Base-by-base conservation (phyloP, 2,113 vertebrate genomes). In the Sitta europaea region DNA sequence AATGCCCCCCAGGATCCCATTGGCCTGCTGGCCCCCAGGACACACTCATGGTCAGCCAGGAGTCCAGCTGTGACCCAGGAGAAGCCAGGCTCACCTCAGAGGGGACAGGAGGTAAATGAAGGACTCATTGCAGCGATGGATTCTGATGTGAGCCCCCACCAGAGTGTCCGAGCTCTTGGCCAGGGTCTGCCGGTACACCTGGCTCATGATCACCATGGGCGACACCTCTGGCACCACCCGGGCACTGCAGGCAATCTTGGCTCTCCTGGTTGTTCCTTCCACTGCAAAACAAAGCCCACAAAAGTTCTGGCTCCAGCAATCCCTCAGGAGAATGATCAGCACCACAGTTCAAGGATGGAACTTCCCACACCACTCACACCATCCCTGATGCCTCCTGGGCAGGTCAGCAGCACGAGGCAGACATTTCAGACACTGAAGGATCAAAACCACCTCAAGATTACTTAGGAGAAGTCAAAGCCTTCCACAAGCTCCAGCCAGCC, bases 101-200 rank as follows among this genome's bases (percentile, higher is more conserved):
- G 99, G 99, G 29, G 99, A 99, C 5, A 99, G 98, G 5, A 99
- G 98, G 93, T 99, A 99, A 59, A 99, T 99, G 94, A 99, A 99
- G 83, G 99, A 98, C 33, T 99, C 98, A 0, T 98, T 98, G 97
- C 99, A 99, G 51, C 98, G 97, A 97, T 99, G 98, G 92, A 99
- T 98, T 79, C 98, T 99, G 62, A 99, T 76, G 8, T 99, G 99
- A 68, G 99, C 98, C 3, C 98, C 98, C 5, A 98, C 98, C 96
- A 99, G 94, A 63, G 98, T 99, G 82, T 99, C 98, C 0, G 99
- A 99, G 92, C 99, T 99, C 97, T 99, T 99, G 73, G 99, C 99
- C 96, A 99, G 81, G 0, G 99, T 99, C 97, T 99, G 99, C 87
- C 98, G 99, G 96, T 98, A 98, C 53, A 99, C 98, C 65, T 99